Conservation (phyloP, 2,113 vertebrate genomes). For the Cacatua alba region DNA sequence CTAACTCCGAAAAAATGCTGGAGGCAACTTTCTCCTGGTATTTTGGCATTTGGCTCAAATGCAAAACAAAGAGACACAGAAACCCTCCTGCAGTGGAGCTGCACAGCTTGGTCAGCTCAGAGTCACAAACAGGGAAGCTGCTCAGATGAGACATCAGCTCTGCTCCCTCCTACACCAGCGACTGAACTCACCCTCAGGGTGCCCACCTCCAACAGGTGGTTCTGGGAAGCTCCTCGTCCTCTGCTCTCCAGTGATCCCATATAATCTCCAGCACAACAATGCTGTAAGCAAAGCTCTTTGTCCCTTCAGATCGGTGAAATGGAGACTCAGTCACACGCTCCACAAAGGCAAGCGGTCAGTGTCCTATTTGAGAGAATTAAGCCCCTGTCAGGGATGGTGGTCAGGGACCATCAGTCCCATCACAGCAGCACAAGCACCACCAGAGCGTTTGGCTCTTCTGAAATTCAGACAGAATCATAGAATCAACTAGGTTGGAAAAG, state of each 20-base stretch:
- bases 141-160: neutral
- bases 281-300: neutral
- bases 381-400: neutral
- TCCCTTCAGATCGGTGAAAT: neutral
- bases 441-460: neutral
- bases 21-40: constrained; percentile 37
- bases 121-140: accelerated
- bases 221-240: neutral
- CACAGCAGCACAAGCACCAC: no score
- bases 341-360: neutral
- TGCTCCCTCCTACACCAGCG: neutral
- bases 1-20: neutral
- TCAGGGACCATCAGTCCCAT: neutral
- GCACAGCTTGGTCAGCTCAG: neutral
- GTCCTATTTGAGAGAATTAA: accelerated
- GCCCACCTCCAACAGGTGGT: accelerated
- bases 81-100: neutral
- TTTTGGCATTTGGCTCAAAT: neutral
- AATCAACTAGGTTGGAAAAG: neutral
- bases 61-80: neutral
- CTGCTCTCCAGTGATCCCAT: neutral
- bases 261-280: accelerated
- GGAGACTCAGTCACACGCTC: accelerated
- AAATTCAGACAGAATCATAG: neutral
- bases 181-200: neutral